These are phyloP conservation scores for Cygnus olor DNA, from an alignment of 2,797 vertebrate species.

Conservation along the genomic window DNA sequence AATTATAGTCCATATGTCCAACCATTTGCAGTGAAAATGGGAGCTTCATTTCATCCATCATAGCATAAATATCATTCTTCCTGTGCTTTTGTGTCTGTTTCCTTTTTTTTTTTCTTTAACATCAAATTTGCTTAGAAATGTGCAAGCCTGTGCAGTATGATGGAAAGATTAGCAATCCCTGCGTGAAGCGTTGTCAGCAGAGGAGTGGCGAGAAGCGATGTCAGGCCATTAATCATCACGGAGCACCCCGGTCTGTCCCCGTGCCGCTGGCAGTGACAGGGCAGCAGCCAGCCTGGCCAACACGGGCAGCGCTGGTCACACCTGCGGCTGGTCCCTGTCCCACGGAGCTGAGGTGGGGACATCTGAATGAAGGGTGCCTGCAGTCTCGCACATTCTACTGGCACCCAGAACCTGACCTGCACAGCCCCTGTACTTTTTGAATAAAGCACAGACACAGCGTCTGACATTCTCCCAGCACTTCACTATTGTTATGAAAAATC, in stretches of 20 bases:
- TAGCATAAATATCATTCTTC: background rate
- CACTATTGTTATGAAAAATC: accelerated
- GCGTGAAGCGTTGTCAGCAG: background rate
- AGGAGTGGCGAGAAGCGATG: background rate
- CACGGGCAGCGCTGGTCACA: accelerated
- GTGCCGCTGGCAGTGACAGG: background rate
- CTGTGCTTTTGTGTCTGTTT: background rate
- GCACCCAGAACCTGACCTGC: background rate
- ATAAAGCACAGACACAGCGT: accelerated
- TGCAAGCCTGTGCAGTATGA: background rate
- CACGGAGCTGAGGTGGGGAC: background rate
- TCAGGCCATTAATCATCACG: accelerated
- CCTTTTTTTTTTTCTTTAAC: background rate
- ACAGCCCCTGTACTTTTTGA: background rate
- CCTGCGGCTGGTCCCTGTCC: background rate
- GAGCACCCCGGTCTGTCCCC: background rate
- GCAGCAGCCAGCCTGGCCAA: background rate
- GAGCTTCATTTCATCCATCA: slow-evolving; percentile 36
- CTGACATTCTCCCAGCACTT: background rate
- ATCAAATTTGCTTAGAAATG: background rate
- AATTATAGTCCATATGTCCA: slow-evolving; percentile 14
- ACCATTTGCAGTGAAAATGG: slow-evolving; percentile 27
- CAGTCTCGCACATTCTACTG: background rate
- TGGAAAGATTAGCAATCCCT: background rate
- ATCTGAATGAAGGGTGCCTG: background rate